Evolutionary conservation across 2,797 vertebrate genomes (phyloP).

Genomic region (Peromyscus eremicus): DNA sequence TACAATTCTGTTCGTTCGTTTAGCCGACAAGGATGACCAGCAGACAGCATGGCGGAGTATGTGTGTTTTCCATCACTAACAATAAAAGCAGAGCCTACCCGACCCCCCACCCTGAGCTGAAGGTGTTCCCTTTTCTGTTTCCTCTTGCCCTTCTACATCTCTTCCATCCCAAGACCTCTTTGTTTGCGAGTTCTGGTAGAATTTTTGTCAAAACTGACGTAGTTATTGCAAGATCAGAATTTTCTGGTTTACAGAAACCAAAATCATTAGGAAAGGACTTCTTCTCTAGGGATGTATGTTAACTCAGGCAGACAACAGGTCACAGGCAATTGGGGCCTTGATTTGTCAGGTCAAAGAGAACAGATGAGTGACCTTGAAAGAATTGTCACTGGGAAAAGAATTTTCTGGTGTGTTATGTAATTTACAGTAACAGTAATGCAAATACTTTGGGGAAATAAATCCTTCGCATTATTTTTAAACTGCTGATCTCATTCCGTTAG

Average conservation of each 20-base stretch:
- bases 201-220: not conserved
- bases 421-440: not conserved
- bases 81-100: not conserved
- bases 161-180: not conserved
- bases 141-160: too few relatives aligned
- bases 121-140: fast-evolving
- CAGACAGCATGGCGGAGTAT: not conserved
- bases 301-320: not conserved
- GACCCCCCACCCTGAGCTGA: fast-evolving
- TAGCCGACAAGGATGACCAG: not conserved
- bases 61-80: not conserved
- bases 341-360: not conserved
- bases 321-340: not conserved
- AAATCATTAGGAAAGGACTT: not conserved
- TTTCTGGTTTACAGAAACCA: not conserved
- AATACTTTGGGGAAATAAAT: not conserved
- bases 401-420: not conserved
- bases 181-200: not conserved
- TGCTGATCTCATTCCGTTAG: not conserved
- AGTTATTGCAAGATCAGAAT: not conserved
- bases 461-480: constrained; percentile 26
- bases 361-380: not conserved
- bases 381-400: not conserved
- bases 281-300: not conserved
- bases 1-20: constrained; percentile 29